Evolutionary conservation across 2,113 vertebrate genomes (phyloP).

Genomic region (Gasterosteus aculeatus): DNA sequence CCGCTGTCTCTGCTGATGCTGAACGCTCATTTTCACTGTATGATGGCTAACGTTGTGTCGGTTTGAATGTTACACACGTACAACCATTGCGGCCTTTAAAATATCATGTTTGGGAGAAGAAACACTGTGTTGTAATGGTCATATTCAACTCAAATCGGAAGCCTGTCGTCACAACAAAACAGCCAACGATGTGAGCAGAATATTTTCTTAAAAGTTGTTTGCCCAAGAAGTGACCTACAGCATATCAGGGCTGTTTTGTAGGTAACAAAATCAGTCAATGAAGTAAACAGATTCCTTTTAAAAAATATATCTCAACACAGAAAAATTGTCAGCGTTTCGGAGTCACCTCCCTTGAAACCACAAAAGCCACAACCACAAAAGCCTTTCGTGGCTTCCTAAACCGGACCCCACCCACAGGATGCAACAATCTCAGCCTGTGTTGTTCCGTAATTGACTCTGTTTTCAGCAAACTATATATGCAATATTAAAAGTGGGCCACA

Average conservation of each 20-base stretch:
- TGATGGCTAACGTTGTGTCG: conserved; percentile 31
- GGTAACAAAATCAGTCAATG: not conserved
- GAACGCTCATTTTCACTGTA: conserved; percentile 67
- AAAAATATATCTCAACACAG: not conserved
- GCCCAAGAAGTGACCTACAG: conserved; percentile 23
- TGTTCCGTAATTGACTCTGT: conserved; percentile 71
- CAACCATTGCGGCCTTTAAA: not conserved
- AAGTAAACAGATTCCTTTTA: conserved; percentile 18
- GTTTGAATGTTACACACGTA: conserved; percentile 22
- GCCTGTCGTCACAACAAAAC: not conserved
- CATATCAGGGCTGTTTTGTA: not conserved
- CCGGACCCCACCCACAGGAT: conserved; percentile 79
- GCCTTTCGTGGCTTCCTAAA: conserved; percentile 74
- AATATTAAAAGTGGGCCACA: conserved; percentile 19
- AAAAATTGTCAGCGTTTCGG: conserved; percentile 46
- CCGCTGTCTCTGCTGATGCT: conserved; percentile 73
- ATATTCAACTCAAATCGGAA: not conserved
- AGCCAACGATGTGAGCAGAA: conserved; percentile 38
- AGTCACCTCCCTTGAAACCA: conserved; percentile 79
- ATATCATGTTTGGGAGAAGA: not conserved
- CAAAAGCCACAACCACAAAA: conserved; percentile 77
- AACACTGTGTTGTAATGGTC: not conserved
- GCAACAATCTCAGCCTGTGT: conserved; percentile 66
- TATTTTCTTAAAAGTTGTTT: conserved; percentile 37
- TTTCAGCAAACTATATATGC: conserved; percentile 44